Percentiles rank a stretch among this genome's conserved stretches.
These are phyloP conservation scores for Erynnis tages DNA, from an alignment of 2,888 invertebrate genomes.

Conservation along the genomic window DNA sequence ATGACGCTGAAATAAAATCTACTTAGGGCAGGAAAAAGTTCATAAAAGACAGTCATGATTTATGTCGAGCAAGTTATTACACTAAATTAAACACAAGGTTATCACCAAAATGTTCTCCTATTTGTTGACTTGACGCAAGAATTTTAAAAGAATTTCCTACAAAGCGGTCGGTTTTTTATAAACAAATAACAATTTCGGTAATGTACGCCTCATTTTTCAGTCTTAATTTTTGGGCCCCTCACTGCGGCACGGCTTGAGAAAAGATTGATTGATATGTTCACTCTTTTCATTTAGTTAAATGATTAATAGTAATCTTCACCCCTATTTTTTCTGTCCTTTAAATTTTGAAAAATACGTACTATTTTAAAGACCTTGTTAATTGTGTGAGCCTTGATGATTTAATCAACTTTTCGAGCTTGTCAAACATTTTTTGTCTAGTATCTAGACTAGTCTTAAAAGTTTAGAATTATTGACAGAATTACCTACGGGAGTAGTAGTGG, in stretches of 20 bases:
- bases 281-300: constrained; percentile 70
- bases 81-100: constrained; percentile 18
- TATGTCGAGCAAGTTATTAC: not conserved
- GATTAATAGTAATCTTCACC: constrained; percentile 58
- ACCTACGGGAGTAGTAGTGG: too few relatives aligned
- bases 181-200: constrained; percentile 73
- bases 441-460: too few relatives aligned
- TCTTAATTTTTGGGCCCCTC: constrained; percentile 61
- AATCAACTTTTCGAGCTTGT: not conserved
- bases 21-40: not conserved
- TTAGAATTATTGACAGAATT: too few relatives aligned
- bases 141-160: constrained; percentile 17
- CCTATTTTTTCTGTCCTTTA: constrained; percentile 33
- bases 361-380: not conserved
- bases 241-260: constrained; percentile 53
- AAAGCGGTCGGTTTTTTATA: constrained; percentile 42
- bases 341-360: not conserved
- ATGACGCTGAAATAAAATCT: not conserved
- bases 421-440: too few relatives aligned
- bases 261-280: constrained; percentile 76
- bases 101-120: constrained; percentile 21
- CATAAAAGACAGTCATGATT: not conserved
- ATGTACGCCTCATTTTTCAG: constrained; percentile 66
- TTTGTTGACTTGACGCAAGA: constrained; percentile 17
- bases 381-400: not conserved